Evolutionary conservation across 1,140 invertebrate species (phyloP), one percentile per base, ranked within the genome.

Genomic region (Formica selysi): DNA sequence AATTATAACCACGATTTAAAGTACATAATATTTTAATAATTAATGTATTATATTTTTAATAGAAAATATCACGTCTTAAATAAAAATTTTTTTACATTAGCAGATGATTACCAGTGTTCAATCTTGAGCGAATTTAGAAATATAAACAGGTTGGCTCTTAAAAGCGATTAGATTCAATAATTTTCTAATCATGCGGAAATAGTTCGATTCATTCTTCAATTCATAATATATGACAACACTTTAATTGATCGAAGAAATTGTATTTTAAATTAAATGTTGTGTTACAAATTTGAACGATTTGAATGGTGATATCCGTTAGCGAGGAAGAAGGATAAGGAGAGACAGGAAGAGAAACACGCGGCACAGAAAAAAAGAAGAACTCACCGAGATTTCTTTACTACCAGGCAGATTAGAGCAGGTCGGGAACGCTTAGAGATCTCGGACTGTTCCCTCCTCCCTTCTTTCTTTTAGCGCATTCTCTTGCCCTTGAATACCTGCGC

Each of bases 381-480:
- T 62, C 70, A 26, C 59, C 59, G 44, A 67, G 79, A 79, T 79
- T 74, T 79, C 83, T 86, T 73, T 51, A 90, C 61, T 79, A 41
- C 68, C 64, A 80, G 76, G 85, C 74, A 91, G 86, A 91, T 91
- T 91, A 91, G 90, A 89, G 90, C 85, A 91, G 90, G 90, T 91
- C 90, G 85, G 90, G 87, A 62, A 87, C 76, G 32, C 29, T 22
- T 51, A 68, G 54, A 68, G 71, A 84, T 86, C 62, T 79, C 67
- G 19, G 13, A 29, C 67, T 80, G 61, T 54, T 68, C 11, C 44
- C 44, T 67, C 29, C 41, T 29, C 4, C 22, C n/a, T 7, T 65
- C 62, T 62, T 22, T 78, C 29, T 62, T 65, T 57, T 74, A 61
- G 4, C 29, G 44, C 84, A 79, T 84, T 89, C 81, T 70, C 70